A percentile compares a stretch with the other conserved stretches of the same genome.
Conservation (phyloP, 2,113 vertebrate genomes). For the Dasyornis broadbenti region DNA sequence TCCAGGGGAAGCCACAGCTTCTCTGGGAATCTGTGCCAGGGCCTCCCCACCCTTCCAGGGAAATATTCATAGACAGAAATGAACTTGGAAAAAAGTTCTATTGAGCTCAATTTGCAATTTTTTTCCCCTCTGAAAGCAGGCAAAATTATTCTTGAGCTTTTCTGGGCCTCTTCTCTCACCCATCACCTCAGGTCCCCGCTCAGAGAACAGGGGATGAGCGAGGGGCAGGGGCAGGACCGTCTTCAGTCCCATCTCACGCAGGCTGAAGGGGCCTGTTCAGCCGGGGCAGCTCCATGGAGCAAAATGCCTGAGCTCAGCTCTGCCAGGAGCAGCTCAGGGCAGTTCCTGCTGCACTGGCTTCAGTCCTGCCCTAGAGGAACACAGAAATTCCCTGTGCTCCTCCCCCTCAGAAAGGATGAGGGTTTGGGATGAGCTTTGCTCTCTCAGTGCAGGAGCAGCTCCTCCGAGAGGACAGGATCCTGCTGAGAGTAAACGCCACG, state of each 20-base stretch:
- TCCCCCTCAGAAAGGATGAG: background rate
- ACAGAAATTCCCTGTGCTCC: background rate
- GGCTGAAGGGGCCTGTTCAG: background rate
- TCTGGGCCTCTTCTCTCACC: background rate
- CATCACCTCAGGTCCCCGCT: background rate
- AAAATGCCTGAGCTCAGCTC: background rate
- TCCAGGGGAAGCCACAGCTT: background rate
- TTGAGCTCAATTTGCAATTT: background rate
- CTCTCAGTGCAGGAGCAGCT: background rate
- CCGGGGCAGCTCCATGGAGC: background rate
- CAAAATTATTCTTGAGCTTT: background rate
- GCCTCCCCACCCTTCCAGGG: accelerated
- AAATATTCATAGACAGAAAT: background rate
- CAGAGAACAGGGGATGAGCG: background rate
- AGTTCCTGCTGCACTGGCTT: background rate
- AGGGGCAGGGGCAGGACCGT: background rate
- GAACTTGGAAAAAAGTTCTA: background rate
- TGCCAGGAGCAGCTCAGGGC: background rate
- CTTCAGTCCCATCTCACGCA: background rate
- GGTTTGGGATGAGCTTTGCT: background rate
- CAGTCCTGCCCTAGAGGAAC: background rate
- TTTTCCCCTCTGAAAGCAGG: background rate
- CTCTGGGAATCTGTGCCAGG: background rate
- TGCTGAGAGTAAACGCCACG: background rate
- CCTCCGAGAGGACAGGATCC: background rate